Base-by-base conservation (phyloP, 2,888 invertebrate species). In the Stenoptilia bipunctidactyla region DNA sequence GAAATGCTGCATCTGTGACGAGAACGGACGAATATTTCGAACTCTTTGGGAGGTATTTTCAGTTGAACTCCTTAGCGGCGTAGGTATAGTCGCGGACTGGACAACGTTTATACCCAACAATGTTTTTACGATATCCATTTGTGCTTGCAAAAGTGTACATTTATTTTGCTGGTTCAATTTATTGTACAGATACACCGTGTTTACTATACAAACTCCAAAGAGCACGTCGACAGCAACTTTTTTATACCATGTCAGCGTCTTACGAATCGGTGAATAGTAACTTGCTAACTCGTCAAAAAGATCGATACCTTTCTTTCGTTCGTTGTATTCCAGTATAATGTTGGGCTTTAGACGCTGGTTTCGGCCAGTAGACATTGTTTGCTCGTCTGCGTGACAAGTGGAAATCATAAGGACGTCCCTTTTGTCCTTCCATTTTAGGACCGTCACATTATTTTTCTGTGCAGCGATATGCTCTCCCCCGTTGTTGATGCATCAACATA, bases 171-270 rank as follows among this genome's bases (percentile, higher is more conserved):
- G 25, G 25, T 25, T 25, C 25, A 25, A 25, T 25, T 25, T 25
- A 25, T 25, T 25, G 25, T 6, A 25, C 25, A 25, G 9, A 25
- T 25, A 25, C 5, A 45, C 39, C 15, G 42, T 36, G 35, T 47
- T 47, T n/a, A 45, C 35, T 8, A 47, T 40, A 33, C 39, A 13
- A 27, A 42, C 39, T 25, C 43, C 30, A 25, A 25, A 25, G 25
- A 45, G 25, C 38, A 45, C 33, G 37, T 47, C 44, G 9, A 13
- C 37, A 13, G 43, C 45, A 9, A 45, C 37, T 34, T 45, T 45
- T 43, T 48, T 48, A 39, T 48, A 45, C 44, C 47, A 45, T 25
- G 44, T 27, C n/a, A 27, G 34, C 34, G 47, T 42, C 44, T 47
- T 44, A 13, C 45, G 27, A 12, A 44, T 38, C 15, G 45, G 48